Evolutionary conservation across 2,888 invertebrate genomes (phyloP).

Genomic region (Onchidella celtica): DNA sequence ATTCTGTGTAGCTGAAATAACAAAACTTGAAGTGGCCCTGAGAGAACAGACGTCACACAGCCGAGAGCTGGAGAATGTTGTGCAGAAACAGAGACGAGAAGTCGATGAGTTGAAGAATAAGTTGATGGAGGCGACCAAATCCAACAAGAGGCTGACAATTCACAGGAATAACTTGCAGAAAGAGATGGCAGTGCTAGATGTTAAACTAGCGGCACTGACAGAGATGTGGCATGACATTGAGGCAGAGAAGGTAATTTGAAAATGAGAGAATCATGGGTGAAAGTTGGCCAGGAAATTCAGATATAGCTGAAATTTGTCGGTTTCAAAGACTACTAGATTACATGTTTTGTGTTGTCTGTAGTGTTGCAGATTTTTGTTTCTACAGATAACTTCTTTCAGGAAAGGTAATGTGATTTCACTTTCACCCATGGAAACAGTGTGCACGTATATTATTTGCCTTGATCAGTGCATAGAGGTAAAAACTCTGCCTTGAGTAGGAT

Average conservation of each 20-base stretch:
- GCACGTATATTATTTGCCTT: no score
- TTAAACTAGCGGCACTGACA: conserved; percentile 68
- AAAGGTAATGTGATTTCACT: no score
- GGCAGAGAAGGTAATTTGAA: conserved; percentile 62
- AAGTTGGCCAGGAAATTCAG: no score
- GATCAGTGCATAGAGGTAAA: no score
- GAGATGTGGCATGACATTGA: conserved; percentile 70
- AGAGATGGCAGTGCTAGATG: conserved; percentile 63
- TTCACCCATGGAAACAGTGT: no score
- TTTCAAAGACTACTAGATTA: no score
- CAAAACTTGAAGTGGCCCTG: conserved; percentile 63
- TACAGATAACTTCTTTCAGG: no score
- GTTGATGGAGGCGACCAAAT: conserved; percentile 65
- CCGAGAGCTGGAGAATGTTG: conserved; percentile 58
- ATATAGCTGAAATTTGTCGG: no score
- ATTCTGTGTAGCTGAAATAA: conserved; percentile 57
- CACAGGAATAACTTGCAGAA: conserved; percentile 67
- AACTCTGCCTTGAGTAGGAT: no score
- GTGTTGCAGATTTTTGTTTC: no score
- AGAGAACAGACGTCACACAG: conserved; percentile 62
- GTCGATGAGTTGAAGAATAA: conserved; percentile 57
- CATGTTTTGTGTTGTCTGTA: no score
- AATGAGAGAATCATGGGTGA: no score
- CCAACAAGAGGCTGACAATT: conserved; percentile 69
- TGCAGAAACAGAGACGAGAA: conserved; percentile 55